Evolutionary conservation across 2,113 vertebrate genomes (phyloP).

Genomic region (Lycaon pictus): DNA sequence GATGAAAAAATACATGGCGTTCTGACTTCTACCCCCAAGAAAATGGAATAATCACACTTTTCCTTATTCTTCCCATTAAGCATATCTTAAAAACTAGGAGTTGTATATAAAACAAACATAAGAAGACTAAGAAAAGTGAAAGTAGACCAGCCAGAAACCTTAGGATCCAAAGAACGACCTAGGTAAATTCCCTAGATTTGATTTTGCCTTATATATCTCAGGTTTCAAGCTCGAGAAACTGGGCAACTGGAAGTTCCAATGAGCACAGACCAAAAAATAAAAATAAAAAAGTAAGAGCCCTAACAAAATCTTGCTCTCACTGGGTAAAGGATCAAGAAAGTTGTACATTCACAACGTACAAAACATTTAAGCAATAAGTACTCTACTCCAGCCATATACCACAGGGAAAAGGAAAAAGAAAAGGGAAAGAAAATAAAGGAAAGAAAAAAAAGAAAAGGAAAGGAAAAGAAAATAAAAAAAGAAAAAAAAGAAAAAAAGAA

Average conservation of each 20-base stretch:
- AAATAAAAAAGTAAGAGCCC: no score
- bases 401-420: background rate
- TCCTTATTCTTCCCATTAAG: background rate
- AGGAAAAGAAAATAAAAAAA: background rate
- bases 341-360: background rate
- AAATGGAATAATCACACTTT: background rate
- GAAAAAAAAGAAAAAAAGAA: background rate
- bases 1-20: background rate
- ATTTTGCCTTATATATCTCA: background rate
- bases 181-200: background rate
- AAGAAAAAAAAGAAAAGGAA: no score
- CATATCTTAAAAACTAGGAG: background rate
- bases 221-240: background rate
- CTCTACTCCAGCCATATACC: background rate
- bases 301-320: background rate
- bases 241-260: background rate
- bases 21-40: background rate
- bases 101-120: background rate
- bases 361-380: background rate
- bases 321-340: background rate
- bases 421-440: background rate
- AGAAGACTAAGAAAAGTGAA: background rate
- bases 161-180: background rate
- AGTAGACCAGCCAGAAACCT: background rate
- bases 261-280: background rate